phyloP scores from a whole-genome alignment of 92 coral and sea anemone species.

The Pocillopora meandrina region DNA sequence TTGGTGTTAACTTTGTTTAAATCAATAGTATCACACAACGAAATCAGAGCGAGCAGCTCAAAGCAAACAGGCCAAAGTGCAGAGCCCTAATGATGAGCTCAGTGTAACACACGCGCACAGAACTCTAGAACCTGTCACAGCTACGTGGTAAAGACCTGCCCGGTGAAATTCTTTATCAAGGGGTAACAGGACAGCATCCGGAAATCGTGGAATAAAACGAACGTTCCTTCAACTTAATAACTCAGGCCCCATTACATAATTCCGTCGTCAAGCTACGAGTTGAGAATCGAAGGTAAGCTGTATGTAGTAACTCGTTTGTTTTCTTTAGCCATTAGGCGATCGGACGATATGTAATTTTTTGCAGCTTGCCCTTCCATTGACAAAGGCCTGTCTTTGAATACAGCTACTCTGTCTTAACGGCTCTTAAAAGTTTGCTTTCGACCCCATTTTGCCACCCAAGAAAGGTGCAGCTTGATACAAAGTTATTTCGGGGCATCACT shows the following conservation, averaged over 20 bases:
- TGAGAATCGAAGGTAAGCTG: slow-evolving; percentile 8
- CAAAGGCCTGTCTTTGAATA: background rate
- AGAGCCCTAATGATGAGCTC: background rate
- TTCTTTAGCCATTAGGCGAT: background rate
- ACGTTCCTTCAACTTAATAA: background rate
- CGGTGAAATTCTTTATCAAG: background rate
- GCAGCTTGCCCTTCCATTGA: background rate
- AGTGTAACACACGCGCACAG: background rate
- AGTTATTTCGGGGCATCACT: too few relatives aligned
- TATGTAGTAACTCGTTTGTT: slow-evolving; percentile 1
- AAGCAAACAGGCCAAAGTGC: background rate
- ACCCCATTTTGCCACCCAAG: too few relatives aligned
- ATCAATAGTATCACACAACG: slow-evolving; percentile 11
- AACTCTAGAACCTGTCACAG: background rate
- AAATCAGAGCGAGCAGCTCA: background rate
- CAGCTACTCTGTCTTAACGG: background rate
- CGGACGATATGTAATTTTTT: background rate
- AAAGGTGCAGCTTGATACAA: too few relatives aligned
- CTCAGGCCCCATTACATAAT: slow-evolving; percentile 11
- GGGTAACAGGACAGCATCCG: background rate
- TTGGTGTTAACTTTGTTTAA: slow-evolving; percentile 17
- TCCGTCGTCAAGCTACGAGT: slow-evolving; percentile 17
- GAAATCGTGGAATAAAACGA: background rate
- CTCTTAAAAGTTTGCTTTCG: background rate
- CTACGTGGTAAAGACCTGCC: background rate